phyloP scores from a whole-genome alignment of 2,113 vertebrate species.

The Paradoxurus hermaphroditus region DNA sequence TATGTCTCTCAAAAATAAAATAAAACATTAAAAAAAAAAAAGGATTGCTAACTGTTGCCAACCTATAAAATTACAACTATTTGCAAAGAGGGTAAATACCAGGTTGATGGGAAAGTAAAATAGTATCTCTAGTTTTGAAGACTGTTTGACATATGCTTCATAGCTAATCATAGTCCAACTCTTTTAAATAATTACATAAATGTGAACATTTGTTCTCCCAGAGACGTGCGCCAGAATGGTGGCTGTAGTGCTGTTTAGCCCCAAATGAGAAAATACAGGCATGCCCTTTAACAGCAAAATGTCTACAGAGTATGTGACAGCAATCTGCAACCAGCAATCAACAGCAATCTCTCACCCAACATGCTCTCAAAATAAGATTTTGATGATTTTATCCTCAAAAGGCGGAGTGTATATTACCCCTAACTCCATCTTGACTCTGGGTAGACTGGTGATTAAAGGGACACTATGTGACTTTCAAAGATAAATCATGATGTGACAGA shows the following conservation, averaged over 20 bases:
- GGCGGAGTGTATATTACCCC: neutral
- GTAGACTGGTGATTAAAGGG: neutral
- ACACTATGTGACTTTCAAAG: neutral
- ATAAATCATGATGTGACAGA: neutral
- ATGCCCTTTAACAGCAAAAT: neutral
- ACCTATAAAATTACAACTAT: neutral
- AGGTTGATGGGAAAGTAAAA: neutral
- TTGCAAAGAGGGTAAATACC: neutral
- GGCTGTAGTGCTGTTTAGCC: neutral
- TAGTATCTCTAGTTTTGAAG: neutral
- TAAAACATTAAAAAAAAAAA: too few relatives aligned
- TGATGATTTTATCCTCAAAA: neutral
- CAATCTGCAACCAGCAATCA: neutral
- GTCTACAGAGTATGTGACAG: neutral
- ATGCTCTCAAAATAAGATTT: neutral
- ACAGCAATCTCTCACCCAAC: neutral
- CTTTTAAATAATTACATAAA: neutral
- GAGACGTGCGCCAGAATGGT: neutral
- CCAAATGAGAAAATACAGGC: neutral
- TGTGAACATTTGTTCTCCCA: neutral
- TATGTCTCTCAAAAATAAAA: too few relatives aligned
- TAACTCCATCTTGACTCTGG: neutral
- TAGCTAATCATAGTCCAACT: neutral
- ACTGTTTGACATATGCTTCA: neutral
- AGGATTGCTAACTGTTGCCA: neutral